Base-by-base conservation (phyloP, 1,140 invertebrate genomes). In the Brachionus rubens region DNA sequence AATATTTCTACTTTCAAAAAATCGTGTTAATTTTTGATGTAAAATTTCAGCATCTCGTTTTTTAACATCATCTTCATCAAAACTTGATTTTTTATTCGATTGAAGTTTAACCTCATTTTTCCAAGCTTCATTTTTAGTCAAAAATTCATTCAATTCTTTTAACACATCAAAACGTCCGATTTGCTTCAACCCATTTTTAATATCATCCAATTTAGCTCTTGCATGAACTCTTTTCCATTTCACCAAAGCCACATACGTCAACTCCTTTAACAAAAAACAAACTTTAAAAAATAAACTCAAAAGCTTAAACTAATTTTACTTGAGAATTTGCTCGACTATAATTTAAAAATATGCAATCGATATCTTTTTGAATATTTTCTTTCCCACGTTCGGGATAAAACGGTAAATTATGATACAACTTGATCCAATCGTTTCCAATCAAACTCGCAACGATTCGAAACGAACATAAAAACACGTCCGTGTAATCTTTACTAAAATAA, bases 141-240 rank as follows among this genome's bases (percentile, higher is more conserved):
- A 48, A 48, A 5, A 16, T 16, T 50, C n/a, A 1, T 28, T 52
- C 68, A 76, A 2, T 80, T 79, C 9, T 81, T 65, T 65, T 36
- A 65, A 41, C 9, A 65, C 78, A 72, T 83, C 82, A 54, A 77
- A 77, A 14, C 82, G 62, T 26, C 75, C 77, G 24, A 82, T 80
- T 5, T 77, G 47, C 21, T 75, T 54, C 19, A 83, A 77, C 0
- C 81, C 79, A 7, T 78, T 67, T 26, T 78, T 79, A 7, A 83
- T 65, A 56, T 81, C 80, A 3, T 81, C 79, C 14, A 82, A n/a
- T 33, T 77, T 80, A 14, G 82, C 81, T 1, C 81, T 78, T 1
- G 79, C 81, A 75, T 83, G 81, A 77, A 82, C 72, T 30, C 82
- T 76, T 24, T 82, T 77, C 82, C 82, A 83, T 21, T 79, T 76